Conservation (phyloP, 2,888 invertebrate genomes). For the Eupithecia centaureata region DNA sequence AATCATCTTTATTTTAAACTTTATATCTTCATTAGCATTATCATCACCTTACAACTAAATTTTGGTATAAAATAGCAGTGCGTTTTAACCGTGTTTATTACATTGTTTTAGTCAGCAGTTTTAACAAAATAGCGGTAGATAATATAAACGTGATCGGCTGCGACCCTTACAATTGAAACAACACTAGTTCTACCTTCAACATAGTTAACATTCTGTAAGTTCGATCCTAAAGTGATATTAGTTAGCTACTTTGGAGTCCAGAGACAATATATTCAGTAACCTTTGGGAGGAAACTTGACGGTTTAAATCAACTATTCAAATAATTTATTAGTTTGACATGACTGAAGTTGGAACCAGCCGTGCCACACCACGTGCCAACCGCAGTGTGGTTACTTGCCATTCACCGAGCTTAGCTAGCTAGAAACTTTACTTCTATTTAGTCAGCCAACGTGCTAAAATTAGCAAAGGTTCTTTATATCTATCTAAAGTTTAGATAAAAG, state of each 20-base stretch:
- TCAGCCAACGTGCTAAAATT: conserved; percentile 31
- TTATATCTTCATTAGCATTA: too few relatives aligned
- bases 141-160: background rate
- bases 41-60: background rate
- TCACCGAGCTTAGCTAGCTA: conserved; percentile 26
- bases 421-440: conserved; percentile 38
- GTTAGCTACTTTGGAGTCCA: conserved; percentile 7
- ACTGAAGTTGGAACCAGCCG: conserved; percentile 30
- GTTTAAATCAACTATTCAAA: conserved; percentile 43
- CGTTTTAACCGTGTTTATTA: background rate
- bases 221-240: background rate
- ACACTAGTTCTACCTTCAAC: too few relatives aligned
- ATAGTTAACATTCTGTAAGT: conserved; percentile 3
- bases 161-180: background rate
- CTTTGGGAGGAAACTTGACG: conserved; percentile 34
- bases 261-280: conserved; percentile 27
- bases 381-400: conserved; percentile 33
- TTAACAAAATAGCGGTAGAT: background rate
- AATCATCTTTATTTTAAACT: too few relatives aligned
- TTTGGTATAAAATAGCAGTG: background rate
- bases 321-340: conserved; percentile 45
- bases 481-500: too few relatives aligned
- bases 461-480: conserved; percentile 3
- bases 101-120: background rate
- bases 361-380: conserved; percentile 25